Conservation (phyloP, 2,113 vertebrate genomes). For the Proterorhinus semilunaris region DNA sequence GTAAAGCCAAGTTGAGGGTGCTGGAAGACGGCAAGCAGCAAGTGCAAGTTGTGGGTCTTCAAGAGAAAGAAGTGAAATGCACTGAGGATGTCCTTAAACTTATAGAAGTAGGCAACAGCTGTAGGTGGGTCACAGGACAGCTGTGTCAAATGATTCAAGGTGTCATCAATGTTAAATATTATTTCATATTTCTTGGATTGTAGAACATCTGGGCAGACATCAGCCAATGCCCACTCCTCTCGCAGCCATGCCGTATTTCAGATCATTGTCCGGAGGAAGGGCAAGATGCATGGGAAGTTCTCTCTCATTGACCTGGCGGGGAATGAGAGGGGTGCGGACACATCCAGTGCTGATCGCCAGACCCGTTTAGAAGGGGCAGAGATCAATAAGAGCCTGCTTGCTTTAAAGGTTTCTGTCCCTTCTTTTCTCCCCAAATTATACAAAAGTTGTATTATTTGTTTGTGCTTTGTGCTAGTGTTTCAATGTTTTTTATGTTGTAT, state of each 20-base stretch:
- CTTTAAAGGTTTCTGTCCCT: slow-evolving; percentile 85
- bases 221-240: slow-evolving; percentile 94
- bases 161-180: background rate
- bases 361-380: slow-evolving; percentile 96
- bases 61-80: slow-evolving; percentile 93
- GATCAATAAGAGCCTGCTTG: slow-evolving; percentile 98
- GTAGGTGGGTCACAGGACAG: slow-evolving; percentile 81
- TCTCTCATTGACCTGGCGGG: slow-evolving; percentile 97
- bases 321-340: slow-evolving; percentile 96
- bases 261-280: slow-evolving; percentile 92
- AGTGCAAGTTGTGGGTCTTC: slow-evolving; percentile 96
- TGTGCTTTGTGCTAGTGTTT: background rate
- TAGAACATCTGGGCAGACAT: slow-evolving; percentile 97
- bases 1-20: slow-evolving; percentile 94
- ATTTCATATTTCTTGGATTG: background rate
- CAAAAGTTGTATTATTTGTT: background rate
- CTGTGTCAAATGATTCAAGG: background rate
- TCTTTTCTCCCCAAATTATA: background rate
- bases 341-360: slow-evolving; percentile 94
- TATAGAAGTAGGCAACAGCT: slow-evolving; percentile 97
- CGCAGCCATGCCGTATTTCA: slow-evolving; percentile 98
- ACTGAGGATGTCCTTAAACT: slow-evolving; percentile 97
- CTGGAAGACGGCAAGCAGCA: slow-evolving; percentile 98
- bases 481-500: background rate
- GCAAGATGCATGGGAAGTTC: slow-evolving; percentile 97